Evolutionary conservation across 2,113 vertebrate species (phyloP), one percentile per base, ranked within the genome.

Genomic region (Aleadryas rufinucha): DNA sequence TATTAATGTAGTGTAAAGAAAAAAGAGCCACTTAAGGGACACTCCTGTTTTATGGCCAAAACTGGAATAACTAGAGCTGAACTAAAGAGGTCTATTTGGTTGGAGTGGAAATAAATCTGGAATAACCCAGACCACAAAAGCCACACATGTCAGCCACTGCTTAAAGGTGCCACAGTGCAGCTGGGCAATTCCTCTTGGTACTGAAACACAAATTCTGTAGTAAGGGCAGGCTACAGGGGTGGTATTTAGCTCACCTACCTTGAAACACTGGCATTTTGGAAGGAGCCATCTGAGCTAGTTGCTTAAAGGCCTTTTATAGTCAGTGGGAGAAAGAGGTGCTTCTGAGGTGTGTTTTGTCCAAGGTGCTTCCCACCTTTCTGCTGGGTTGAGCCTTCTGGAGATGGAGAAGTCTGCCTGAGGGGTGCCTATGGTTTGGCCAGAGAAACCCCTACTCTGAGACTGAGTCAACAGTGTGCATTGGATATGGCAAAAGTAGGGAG

Each of bases 91-190:
- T 93, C 54, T 93, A 16, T 81, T 69, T 44, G 20, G 10, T n/a
- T 89, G 59, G 37, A 83, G 42, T 76, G 84, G 50, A 85, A 93
- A 89, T 72, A 83, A 89, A 76, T 65, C 50, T 94, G n/a, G 63
- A 80, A 37, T 64, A 86, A 84, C 31, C 4, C 45, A 74, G 79
- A 66, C 28, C 30, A 42, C 47, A 66, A 60, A 76, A 42, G 28
- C 28, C 23, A 35, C 42, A 35, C 5, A 6, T 30, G 33, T 37
- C 70, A 94, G 14, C 3, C 19, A 33, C 24, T 2, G 1, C 59
- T 69, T 4, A 17, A 41, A 68, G 70, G 41, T 54, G 26, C 49
- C 84, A 9, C 39, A 60, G 50, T 68, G 69, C 31, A 84, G 18
- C 59, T 80, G 75, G 33, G 9, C 21, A 56, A 20, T 9, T 64